phyloP scores from a whole-genome alignment of 2,113 vertebrate species.

The Callionymus lyra region DNA sequence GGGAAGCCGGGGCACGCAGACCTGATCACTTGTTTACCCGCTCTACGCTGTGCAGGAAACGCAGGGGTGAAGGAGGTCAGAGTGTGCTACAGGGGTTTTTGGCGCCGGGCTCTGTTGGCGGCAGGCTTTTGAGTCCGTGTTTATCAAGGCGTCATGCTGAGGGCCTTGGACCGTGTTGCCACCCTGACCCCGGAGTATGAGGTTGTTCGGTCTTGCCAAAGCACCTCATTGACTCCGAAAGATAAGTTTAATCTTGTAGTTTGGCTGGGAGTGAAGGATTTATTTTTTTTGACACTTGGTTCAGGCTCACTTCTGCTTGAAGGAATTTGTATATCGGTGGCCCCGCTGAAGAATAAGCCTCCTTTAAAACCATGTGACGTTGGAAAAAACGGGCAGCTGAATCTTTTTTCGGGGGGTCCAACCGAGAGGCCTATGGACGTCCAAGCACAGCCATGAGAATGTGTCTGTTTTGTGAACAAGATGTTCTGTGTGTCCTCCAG shows the following conservation, averaged over 20 bases:
- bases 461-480: too few species aligned
- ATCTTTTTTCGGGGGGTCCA: too few species aligned
- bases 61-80: conserved; percentile 20
- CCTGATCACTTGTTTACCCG: conserved; percentile 33
- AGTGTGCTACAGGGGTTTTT: conserved; percentile 4
- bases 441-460: too few species aligned
- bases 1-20: conserved; percentile 11
- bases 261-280: conserved; percentile 1
- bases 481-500: not conserved
- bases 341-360: not conserved
- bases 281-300: not conserved
- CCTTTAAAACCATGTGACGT: conserved; percentile 8
- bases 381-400: too few species aligned
- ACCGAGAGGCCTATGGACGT: too few species aligned
- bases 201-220: conserved; percentile 9
- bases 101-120: not conserved
- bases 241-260: not conserved
- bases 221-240: not conserved
- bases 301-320: not conserved
- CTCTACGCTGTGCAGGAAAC: conserved; percentile 1
- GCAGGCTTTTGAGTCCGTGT: conserved; percentile 11
- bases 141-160: conserved; percentile 6
- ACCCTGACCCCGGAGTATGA: conserved; percentile 8
- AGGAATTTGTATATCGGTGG: too few species aligned
- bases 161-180: not conserved